Base-by-base conservation (phyloP, 2,888 invertebrate species). In the Diarsia brunnea region DNA sequence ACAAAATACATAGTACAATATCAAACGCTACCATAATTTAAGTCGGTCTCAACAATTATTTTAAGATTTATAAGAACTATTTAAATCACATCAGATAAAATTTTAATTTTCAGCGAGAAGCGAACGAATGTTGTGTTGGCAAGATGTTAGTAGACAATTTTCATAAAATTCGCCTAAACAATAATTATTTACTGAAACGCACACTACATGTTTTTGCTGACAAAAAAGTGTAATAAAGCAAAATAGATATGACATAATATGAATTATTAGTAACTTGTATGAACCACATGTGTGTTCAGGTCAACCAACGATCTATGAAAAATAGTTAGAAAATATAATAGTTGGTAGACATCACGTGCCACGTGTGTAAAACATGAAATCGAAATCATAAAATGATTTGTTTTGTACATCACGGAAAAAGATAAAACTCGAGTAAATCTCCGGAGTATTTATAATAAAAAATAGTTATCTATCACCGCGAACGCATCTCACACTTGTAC, bases 391-490 rank as follows among this genome's bases (percentile, higher is more conserved):
- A 85, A 87, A 66, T 82, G 82, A 82, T 85, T 83, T 81, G 84
- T 81, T 85, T 83, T 81, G 84, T 81, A 84, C 80, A 77, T 81
- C 73, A 55, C 79, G 49, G 74, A 76, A 73, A 67, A 73, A 83
- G 68, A 87, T 86, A 87, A 83, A 85, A 83, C 64, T 72, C 69
- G 65, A 78, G 58, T 79, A 80, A 84, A 87, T 89, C 84, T 74
- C 76, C 75, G 74, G 85, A 88, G 78, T 87, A 80, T 90, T 84
- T 85, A 88, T 74, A 79, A 86, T 90, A 88, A 88, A n/a, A 91
- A 90, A 90, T 89, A 87, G 86, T 88, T 88, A 79, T 82, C 84
- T 80, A 88, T 90, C 89, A 89, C 82, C 86, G 84, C 84, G 83
- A 87, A 85, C 78, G 84, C 85, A 88, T 88, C 85, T 85, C 81